Evolutionary conservation across 2,888 invertebrate species (phyloP).

Genomic region (Tanypteryx hageni): DNA sequence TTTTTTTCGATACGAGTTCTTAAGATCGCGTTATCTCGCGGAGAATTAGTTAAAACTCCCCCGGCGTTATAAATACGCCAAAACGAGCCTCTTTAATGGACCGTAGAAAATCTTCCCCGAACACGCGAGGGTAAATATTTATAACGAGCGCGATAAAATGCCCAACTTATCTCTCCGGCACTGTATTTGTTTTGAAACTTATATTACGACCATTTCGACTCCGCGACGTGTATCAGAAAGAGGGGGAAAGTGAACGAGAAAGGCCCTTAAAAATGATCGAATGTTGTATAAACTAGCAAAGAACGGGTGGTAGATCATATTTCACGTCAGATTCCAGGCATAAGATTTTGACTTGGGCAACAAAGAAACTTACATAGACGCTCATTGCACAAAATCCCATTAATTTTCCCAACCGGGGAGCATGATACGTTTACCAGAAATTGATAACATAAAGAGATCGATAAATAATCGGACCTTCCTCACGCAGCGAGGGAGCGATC

Average conservation of each 20-base stretch:
- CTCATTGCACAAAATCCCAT: neutral
- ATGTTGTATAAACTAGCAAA: neutral
- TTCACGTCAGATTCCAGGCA: neutral
- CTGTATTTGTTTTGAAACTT: neutral
- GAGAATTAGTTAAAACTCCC: neutral
- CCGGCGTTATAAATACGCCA: neutral
- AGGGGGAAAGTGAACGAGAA: neutral
- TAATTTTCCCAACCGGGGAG: neutral
- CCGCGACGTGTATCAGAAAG: neutral
- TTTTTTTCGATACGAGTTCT: too few species aligned
- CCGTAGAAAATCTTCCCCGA: neutral
- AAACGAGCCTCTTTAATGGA: neutral
- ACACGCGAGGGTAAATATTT: neutral
- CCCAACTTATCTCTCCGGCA: neutral
- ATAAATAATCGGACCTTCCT: constrained; percentile 2
- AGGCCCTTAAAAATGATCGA: constrained; percentile 41
- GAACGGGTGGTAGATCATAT: neutral
- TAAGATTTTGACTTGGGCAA: neutral
- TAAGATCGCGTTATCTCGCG: neutral
- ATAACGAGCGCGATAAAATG: neutral
- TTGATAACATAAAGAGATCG: constrained; percentile 23
- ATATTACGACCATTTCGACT: neutral
- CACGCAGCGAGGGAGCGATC: neutral
- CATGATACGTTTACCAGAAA: neutral
- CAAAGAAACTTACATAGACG: neutral